Conservation (phyloP, 2,888 invertebrate genomes). For the Gonocerus acuteangulatus region DNA sequence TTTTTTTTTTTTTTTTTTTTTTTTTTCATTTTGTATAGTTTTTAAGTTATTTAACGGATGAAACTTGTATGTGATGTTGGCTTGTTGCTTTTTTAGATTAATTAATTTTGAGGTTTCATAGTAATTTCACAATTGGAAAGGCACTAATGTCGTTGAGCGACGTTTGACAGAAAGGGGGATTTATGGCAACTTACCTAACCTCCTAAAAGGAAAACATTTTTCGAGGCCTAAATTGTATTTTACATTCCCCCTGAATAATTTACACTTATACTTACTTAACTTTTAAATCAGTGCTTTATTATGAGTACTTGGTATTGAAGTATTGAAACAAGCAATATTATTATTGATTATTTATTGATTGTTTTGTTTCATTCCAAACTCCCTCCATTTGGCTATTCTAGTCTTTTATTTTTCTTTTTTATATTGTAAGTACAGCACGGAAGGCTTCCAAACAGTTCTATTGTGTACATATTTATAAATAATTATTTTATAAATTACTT, state of each 20-base stretch:
- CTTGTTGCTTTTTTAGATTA: no score
- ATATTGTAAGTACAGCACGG: background rate
- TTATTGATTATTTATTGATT: background rate
- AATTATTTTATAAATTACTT: background rate
- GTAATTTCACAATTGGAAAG: background rate
- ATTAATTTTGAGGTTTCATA: background rate
- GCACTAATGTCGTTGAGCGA: no score
- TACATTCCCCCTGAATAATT: no score
- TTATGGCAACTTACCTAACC: no score
- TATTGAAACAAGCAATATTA: background rate
- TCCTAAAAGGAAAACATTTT: no score
- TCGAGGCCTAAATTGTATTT: no score
- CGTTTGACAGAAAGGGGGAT: no score
- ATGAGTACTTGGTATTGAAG: constrained; percentile 1
- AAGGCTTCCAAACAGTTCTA: background rate
- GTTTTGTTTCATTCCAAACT: constrained; percentile 14
- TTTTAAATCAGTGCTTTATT: background rate
- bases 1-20: no score
- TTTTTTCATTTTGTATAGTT: no score
- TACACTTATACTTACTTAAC: background rate
- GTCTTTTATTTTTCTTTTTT: constrained; percentile 14
- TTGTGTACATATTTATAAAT: constrained; percentile 3
- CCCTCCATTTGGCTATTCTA: constrained; percentile 22
- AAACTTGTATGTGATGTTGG: no score
- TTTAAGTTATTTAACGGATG: no score